Evolutionary conservation across 2,113 vertebrate genomes (phyloP).

Genomic region (Apus apus): DNA sequence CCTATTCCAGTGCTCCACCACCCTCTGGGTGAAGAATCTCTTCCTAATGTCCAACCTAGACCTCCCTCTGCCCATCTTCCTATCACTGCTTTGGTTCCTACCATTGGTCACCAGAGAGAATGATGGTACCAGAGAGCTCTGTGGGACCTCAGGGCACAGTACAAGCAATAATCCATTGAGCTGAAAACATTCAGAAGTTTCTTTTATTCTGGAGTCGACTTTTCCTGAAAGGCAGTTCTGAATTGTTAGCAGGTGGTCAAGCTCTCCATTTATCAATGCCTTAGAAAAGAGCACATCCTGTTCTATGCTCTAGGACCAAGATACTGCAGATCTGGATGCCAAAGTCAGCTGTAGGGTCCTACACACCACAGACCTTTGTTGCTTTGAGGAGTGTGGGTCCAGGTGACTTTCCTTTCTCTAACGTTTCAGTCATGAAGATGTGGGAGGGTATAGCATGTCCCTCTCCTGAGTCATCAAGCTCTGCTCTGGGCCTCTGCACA

Average conservation of each 20-base stretch:
- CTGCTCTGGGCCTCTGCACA: background rate
- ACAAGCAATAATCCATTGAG: rapidly evolving
- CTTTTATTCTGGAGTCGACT: background rate
- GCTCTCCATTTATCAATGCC: background rate
- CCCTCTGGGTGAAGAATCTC: too few species aligned
- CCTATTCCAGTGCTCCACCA: too few species aligned
- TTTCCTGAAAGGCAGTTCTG: background rate
- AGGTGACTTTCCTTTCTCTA: background rate
- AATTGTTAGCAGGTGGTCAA: background rate
- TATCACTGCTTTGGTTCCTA: too few species aligned
- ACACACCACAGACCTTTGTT: background rate
- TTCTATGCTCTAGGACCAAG: rapidly evolving
- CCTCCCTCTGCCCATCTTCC: too few species aligned
- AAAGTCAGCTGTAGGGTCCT: too few species aligned
- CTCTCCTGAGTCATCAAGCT: background rate
- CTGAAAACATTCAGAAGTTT: background rate
- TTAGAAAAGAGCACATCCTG: background rate
- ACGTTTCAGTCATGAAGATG: rapidly evolving
- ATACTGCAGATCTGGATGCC: background rate
- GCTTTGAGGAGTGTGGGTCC: background rate
- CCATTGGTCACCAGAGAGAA: too few species aligned
- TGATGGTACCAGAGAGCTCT: background rate
- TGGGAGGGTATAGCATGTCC: background rate
- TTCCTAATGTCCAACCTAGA: too few species aligned
- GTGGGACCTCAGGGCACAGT: background rate